phyloP scores from a whole-genome alignment of 2,888 invertebrate species.

The Lathronympha strigana region DNA sequence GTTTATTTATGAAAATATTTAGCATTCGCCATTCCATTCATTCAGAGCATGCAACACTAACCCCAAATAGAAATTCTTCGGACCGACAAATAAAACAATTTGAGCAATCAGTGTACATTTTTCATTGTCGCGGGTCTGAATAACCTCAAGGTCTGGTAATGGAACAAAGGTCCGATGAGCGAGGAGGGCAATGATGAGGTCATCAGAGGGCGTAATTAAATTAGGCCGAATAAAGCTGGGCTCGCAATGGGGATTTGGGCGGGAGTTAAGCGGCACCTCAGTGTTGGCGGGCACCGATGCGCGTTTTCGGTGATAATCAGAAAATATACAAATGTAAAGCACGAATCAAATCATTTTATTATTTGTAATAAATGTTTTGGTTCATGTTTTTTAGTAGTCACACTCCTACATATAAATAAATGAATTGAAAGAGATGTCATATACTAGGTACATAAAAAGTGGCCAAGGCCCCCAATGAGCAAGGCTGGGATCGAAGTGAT shows the following conservation, averaged over 20 bases:
- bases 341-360: too few relatives aligned
- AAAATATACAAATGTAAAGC: not conserved
- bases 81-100: slow-evolving; percentile 39
- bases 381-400: too few relatives aligned
- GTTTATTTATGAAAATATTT: slow-evolving; percentile 23
- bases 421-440: too few relatives aligned
- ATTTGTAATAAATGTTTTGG: not conserved
- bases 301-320: not conserved
- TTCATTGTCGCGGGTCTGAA: slow-evolving; percentile 56
- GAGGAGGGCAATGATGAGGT: slow-evolving; percentile 65
- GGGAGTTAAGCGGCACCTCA: slow-evolving; percentile 45
- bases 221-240: slow-evolving; percentile 61
- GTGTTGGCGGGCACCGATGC: slow-evolving; percentile 24
- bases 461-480: too few relatives aligned
- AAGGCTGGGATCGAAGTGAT: too few relatives aligned
- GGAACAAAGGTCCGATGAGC: slow-evolving; percentile 60
- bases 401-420: too few relatives aligned
- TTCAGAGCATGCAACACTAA: slow-evolving; percentile 34
- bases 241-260: slow-evolving; percentile 54
- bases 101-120: slow-evolving; percentile 52
- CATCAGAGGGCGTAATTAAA: slow-evolving; percentile 70
- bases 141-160: slow-evolving; percentile 53
- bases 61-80: slow-evolving; percentile 26
- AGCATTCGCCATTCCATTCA: slow-evolving; percentile 17
- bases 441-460: too few relatives aligned